Percentiles rank a stretch among this genome's conserved stretches.
These are phyloP conservation scores for Pantherophis guttatus DNA, from an alignment of 2,113 vertebrate species.

Conservation along the genomic window DNA sequence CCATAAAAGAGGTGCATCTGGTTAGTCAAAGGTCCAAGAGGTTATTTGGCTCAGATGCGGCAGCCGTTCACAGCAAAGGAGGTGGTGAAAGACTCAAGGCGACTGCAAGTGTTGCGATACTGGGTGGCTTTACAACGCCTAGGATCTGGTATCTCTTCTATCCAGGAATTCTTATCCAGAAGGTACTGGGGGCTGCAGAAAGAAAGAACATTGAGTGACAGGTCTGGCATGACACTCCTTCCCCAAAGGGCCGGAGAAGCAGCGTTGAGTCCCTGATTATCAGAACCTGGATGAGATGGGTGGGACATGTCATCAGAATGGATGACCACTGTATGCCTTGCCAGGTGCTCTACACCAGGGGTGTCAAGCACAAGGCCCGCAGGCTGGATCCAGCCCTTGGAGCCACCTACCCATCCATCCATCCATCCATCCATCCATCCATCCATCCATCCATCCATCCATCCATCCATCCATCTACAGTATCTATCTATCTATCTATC, in stretches of 20 bases:
- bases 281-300: neutral
- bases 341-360: neutral
- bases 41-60: neutral
- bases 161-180: slow-evolving; percentile 39
- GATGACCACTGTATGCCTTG: neutral
- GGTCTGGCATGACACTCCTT: neutral
- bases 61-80: slow-evolving; percentile 22
- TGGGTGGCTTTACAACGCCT: slow-evolving; percentile 9
- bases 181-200: slow-evolving; percentile 42
- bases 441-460: too few species aligned
- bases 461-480: too few species aligned
- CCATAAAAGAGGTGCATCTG: neutral
- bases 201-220: neutral
- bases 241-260: neutral
- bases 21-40: neutral
- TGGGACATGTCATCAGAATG: neutral
- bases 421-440: too few species aligned
- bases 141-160: slow-evolving; percentile 18
- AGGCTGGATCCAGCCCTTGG: too few species aligned
- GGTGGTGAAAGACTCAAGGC: neutral
- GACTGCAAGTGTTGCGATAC: slow-evolving; percentile 4
- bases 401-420: too few species aligned
- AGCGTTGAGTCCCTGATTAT: neutral
- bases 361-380: too few species aligned
- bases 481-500: too few species aligned